Evolutionary conservation across 2,113 vertebrate genomes (phyloP).

Genomic region (Picathartes gymnocephalus): DNA sequence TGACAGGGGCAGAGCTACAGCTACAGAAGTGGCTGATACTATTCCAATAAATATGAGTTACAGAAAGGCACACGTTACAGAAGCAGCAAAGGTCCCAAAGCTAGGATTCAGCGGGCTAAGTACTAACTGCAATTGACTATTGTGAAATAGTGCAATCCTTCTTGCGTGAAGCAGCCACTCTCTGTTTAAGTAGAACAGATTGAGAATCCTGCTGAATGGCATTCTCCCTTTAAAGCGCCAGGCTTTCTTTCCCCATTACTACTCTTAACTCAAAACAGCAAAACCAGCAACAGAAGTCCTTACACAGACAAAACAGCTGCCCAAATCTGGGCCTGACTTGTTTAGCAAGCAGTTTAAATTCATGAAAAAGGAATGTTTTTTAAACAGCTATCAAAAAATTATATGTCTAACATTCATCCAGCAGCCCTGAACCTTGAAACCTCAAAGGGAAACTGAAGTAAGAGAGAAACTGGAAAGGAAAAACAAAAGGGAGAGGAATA

Average conservation of each 20-base stretch:
- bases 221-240: background rate
- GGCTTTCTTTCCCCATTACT: background rate
- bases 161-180: background rate
- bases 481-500: background rate
- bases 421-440: background rate
- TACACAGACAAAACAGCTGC: background rate
- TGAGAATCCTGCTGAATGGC: background rate
- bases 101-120: background rate
- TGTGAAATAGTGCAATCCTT: background rate
- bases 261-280: background rate
- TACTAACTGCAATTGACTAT: background rate
- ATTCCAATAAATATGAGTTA: background rate
- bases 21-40: background rate
- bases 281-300: background rate
- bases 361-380: background rate
- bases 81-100: background rate
- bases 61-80: background rate
- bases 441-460: background rate
- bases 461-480: background rate
- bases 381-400: background rate
- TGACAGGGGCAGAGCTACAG: background rate
- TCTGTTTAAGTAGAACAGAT: background rate
- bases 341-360: background rate
- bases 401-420: background rate
- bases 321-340: background rate